Base-by-base conservation (phyloP, 2,888 invertebrate species). In the Pseudanteris insignis region DNA sequence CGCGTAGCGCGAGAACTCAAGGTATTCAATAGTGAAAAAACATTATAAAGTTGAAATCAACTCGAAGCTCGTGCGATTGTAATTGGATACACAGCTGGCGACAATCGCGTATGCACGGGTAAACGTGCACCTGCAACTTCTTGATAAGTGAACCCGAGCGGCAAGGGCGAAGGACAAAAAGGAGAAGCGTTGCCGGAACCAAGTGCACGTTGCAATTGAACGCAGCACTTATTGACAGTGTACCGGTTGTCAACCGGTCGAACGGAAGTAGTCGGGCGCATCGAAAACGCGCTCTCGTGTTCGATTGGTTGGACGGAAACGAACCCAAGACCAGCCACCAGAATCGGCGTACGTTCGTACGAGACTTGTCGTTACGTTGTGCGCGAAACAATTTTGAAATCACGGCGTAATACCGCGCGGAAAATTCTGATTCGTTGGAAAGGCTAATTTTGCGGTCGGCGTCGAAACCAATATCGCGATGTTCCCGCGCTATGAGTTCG, bases 381-480 rank as follows among this genome's bases (percentile, higher is more conserved):
- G n/a, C n/a, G n/a, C n/a, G 15, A 2, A 36, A 36, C 46, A 36
- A 34, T 46, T 46, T 46, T 9, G 8, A 11, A 10, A 11, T 13
- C 12, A 9, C 13, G 13, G 7, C 15, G 44, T 25, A 44, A 44
- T 44, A 38, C 18, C 37, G 14, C 53, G 44, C 53, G 44, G 47
- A 24, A 29, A 55, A 48, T 28, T 48, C 41, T 33, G 15, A 57
- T 37, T 29, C 2, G 11, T 2, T 14, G 9, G 2, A 8, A 14
- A 28, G 33, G 66, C 64, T 63, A 68, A 65, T 64, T 63, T 61
- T 47, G 41, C 38, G 65, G 48, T 50, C 46, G 62, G 60, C 64
- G 68, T 70, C 70, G 73, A 77, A 78, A 77, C 77, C 77, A 77
- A 78, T 77, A 77, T 77, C 69, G 74, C 76, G 72, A 75, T 77